phyloP scores from a whole-genome alignment of 1,140 invertebrate species.

The Magallana gigas region DNA sequence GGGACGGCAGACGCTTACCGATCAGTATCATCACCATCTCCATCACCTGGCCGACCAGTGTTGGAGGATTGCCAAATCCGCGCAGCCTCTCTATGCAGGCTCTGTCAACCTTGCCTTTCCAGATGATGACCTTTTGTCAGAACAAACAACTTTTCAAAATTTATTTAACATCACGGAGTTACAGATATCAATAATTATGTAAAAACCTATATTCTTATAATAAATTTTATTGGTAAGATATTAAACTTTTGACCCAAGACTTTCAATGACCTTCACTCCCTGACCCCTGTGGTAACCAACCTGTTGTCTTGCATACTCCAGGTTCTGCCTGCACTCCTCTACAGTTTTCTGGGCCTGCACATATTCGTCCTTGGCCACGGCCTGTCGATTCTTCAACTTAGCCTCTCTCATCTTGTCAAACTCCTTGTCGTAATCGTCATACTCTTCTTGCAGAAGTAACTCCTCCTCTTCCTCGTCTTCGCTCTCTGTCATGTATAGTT shows the following conservation, averaged over 20 bases:
- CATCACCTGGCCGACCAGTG: slow-evolving; percentile 78
- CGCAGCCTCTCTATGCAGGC: slow-evolving; percentile 76
- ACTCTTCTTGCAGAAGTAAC: slow-evolving; percentile 76
- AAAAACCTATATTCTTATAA: no score
- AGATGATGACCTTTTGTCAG: slow-evolving; percentile 46
- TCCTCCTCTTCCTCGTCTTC: slow-evolving; percentile 77
- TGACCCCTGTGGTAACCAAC: not conserved
- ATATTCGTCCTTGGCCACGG: slow-evolving; percentile 75
- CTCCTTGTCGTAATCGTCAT: slow-evolving; percentile 78
- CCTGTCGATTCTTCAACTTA: slow-evolving; percentile 75
- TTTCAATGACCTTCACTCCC: no score
- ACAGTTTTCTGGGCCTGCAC: slow-evolving; percentile 68
- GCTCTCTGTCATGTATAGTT: slow-evolving; percentile 76
- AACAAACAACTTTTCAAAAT: no score
- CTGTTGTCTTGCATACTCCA: slow-evolving; percentile 56
- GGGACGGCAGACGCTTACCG: slow-evolving; percentile 76
- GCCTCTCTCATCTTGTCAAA: slow-evolving; percentile 79
- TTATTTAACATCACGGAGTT: no score
- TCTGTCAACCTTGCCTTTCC: slow-evolving; percentile 77
- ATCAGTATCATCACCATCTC: slow-evolving; percentile 80
- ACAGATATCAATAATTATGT: no score
- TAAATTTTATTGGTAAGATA: no score
- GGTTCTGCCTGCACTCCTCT: slow-evolving; percentile 73
- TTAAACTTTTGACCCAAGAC: no score
- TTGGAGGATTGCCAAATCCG: slow-evolving; percentile 76